Conservation (phyloP, 1,140 invertebrate species). For the Bombus superbus region DNA sequence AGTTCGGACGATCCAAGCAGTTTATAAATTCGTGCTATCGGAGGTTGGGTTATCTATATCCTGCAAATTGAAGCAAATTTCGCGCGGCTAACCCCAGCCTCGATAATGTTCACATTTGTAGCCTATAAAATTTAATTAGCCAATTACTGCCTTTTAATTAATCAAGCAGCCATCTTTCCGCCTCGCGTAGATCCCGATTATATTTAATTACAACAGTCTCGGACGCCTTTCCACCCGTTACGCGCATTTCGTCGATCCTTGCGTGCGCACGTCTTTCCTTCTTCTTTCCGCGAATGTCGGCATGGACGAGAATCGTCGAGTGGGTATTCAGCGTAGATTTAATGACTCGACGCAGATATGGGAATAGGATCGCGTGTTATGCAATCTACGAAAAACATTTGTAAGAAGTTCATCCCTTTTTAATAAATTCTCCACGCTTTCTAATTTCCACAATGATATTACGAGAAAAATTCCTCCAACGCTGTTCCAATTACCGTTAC, state of each 20-base stretch:
- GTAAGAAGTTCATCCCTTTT: too few relatives aligned
- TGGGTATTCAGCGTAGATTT: not conserved
- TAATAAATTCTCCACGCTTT: too few relatives aligned
- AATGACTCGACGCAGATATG: too few relatives aligned
- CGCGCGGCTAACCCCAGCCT: not conserved
- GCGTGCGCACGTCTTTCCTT: not conserved
- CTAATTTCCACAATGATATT: too few relatives aligned
- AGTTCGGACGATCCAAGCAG: not conserved
- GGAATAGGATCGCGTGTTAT: too few relatives aligned
- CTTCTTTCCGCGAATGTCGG: not conserved
- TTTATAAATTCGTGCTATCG: not conserved
- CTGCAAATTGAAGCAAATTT: not conserved
- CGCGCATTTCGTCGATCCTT: constrained; percentile 1
- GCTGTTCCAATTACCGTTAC: too few relatives aligned
- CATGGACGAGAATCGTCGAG: not conserved
- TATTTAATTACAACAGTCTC: constrained; percentile 35
- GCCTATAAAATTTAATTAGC: constrained; percentile 41
- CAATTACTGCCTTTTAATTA: constrained; percentile 47
- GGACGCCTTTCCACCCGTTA: constrained; percentile 18
- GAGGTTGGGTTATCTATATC: not conserved
- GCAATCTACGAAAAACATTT: too few relatives aligned
- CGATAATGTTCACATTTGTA: constrained; percentile 44
- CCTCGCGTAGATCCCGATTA: constrained; percentile 3
- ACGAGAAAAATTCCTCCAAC: too few relatives aligned
- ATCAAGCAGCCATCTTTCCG: constrained; percentile 36